Conservation (phyloP, 2,888 invertebrate genomes). For the Steinernema hermaphroditum region DNA sequence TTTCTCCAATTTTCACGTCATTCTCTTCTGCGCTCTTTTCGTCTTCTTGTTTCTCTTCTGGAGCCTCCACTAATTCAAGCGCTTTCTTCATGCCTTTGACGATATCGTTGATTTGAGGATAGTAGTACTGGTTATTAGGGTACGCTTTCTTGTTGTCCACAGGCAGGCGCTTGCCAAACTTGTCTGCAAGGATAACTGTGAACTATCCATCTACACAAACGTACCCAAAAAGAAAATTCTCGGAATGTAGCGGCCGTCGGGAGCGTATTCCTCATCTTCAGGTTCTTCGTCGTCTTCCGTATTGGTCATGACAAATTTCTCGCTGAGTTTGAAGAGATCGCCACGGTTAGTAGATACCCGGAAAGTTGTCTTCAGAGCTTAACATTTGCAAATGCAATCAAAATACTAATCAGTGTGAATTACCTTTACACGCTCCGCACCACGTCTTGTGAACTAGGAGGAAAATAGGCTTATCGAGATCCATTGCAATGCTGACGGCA, state of each 20-base stretch:
- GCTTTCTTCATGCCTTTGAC: constrained; percentile 43
- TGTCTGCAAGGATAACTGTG: constrained; percentile 57
- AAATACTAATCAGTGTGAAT: no score
- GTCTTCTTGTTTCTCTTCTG: constrained; percentile 44
- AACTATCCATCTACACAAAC: not conserved
- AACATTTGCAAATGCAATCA: no score
- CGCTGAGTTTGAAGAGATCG: constrained; percentile 67
- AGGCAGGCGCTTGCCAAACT: constrained; percentile 65
- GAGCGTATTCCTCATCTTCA: constrained; percentile 66
- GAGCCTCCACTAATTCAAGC: constrained; percentile 45
- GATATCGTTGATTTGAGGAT: constrained; percentile 57
- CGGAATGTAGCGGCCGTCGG: constrained; percentile 69
- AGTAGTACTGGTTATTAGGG: constrained; percentile 60
- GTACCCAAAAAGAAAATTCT: constrained; percentile 68
- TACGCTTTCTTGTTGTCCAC: constrained; percentile 66
- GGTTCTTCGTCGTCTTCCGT: constrained; percentile 69
- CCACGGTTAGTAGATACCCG: constrained; percentile 59
- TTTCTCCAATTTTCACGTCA: not conserved
- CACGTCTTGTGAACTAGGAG: constrained; percentile 69
- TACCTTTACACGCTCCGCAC: constrained; percentile 70
- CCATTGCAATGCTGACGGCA: constrained; percentile 59
- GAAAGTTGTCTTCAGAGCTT: constrained; percentile 56
- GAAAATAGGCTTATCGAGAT: constrained; percentile 68
- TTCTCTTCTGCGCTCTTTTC: constrained; percentile 29
- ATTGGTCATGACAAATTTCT: constrained; percentile 68